phyloP scores from a whole-genome alignment of 2,888 invertebrate genomes.

The Dasypolia templi region DNA sequence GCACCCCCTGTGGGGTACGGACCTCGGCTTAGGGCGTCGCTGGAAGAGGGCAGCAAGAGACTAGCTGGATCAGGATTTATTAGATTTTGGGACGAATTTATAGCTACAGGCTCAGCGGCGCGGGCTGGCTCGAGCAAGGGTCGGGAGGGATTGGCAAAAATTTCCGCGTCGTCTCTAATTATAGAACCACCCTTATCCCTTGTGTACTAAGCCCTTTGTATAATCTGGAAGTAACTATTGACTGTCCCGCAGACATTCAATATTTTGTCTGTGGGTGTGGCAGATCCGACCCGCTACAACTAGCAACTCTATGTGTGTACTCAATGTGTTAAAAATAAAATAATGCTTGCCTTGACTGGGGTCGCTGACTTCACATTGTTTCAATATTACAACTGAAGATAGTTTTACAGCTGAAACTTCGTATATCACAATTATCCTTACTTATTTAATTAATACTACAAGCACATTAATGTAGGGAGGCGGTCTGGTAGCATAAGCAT shows the following conservation, averaged over 20 bases:
- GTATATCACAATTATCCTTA: conserved; percentile 1
- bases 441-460: not conserved
- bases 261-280: conserved; percentile 18
- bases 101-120: no score
- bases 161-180: not conserved
- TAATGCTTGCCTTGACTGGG: conserved; percentile 34
- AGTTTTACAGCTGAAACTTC: conserved; percentile 21
- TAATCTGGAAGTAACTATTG: conserved; percentile 36
- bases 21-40: no score
- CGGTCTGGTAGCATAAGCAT: not conserved
- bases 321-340: conserved; percentile 40
- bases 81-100: no score
- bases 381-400: conserved; percentile 11
- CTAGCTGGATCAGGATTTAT: no score
- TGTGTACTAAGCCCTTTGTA: conserved; percentile 2
- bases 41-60: no score
- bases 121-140: no score
- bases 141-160: conserved; percentile 1
- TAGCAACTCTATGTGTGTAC: conserved; percentile 15
- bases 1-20: no score
- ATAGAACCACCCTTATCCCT: conserved; percentile 7
- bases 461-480: not conserved
- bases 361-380: conserved; percentile 33
- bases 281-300: not conserved
- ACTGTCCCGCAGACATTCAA: conserved; percentile 15